Base-by-base conservation (phyloP, 92 coral and sea anemone species). In the Pocillopora grandis region DNA sequence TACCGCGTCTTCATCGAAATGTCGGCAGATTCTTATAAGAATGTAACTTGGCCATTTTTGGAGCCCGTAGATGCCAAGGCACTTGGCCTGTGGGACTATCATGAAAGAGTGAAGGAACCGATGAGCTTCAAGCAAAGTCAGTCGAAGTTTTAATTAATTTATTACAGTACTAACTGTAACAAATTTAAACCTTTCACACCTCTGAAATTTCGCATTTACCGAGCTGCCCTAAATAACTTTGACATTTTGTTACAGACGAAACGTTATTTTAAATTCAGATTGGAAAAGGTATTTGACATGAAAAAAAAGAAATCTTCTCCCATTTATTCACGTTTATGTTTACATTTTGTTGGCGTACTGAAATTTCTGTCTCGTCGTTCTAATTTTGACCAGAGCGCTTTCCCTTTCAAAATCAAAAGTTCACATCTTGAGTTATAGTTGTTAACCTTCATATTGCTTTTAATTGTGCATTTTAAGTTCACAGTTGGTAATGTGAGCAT, bases 41-140 rank as follows among this genome's bases (percentile, higher is more conserved):
- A 96, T 72, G 88, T 97, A 33, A 92, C 98, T 60, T 92, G 93
- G 93, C 99, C 99, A 84, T 97, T 97, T 92, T 15, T 90, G 85
- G 97, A 92, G 68, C 99, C 99, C 56, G 99, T 97, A 2, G 99
- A 97, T 80, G 97, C 93, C 75, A 94, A 97, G 72, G 91, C 95
- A 12, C 88, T 94, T 62, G 98, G 98, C 31, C 87, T 97, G 35
- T 97, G 98, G 98, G 99, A 94, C 85, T 97, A 97, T 78, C 92
- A 94, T 76, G 92, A 90, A 11, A 91, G 93, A 57, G 92, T 97
- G 70, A 95, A 94, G 82, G 92, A 93, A 57, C 98, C 99, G 61
- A 97, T 97, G 99, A 89, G 97, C 81, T 94, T 97, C 63, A 60
- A 91, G 33, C 90, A 93, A 75, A 97, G 99, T 97, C 65, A 94